Base-by-base conservation (phyloP, 2,888 invertebrate genomes). In the Cheilosia variabilis region DNA sequence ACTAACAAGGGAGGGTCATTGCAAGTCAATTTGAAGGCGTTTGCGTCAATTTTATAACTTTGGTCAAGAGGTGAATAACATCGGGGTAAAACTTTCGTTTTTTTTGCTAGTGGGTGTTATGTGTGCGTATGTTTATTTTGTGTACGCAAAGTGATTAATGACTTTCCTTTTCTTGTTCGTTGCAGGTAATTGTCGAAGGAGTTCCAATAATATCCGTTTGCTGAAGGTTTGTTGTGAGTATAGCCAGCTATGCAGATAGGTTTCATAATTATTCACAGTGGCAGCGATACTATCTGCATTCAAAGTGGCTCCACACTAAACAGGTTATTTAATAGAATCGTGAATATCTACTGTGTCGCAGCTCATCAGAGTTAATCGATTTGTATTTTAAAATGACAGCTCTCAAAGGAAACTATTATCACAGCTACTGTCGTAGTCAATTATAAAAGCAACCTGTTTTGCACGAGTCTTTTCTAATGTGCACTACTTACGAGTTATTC, bases 51-150 rank as follows among this genome's bases (percentile, higher is more conserved):
- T 75, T 80, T 68, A 53, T 75, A 65, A 62, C 45, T 43, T 78
- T 22, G 83, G 78, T 66, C 78, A 69, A 73, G 62, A 69, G 47
- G 37, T 41, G 76, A 58, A 58, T 71, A 71, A 66, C 50, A 69
- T 41, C 37, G 37, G 37, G 31, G 34, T 53, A 41, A 68, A 34
- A 13, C 45, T 68, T 10, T 71, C 13, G 5, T 7, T 22, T 24
- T 52, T 17, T 31, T 17, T 6, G 22, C 31, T 19, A 47, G 60
- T 45, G 52, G 41, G 68, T 43, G 60, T 52, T 47, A 9, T 57
- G 10, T 0, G 2, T 24, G 13, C n/a, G 10, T 50, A 13, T 2
- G 2, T 1, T 17, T 24, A 37, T 22, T 19, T 47, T n/a, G 72
- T 47, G 10, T 27, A 53, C 24, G 55, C 55, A 37, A 55, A 27